Evolutionary conservation across 2,113 vertebrate genomes (phyloP), one percentile per base, ranked within the genome.

Genomic region (Hucho hucho): DNA sequence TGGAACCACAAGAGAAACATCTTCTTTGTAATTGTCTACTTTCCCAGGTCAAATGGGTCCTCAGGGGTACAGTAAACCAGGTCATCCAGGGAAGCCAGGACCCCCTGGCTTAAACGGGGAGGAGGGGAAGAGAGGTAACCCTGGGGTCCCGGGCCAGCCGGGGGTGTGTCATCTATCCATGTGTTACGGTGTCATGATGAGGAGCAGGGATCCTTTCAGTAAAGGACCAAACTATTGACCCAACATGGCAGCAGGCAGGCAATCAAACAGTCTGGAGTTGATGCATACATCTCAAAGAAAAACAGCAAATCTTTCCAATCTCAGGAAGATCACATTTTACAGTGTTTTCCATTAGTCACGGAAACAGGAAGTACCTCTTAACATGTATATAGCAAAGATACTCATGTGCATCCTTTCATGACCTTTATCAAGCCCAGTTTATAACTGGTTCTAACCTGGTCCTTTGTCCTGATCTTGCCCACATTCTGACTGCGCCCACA

Each of bases 191-290:
- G 91, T 93, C 63, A 93, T 96, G 88, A 94, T 96, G 75, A 92
- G 96, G 79, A 93, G 28, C 64, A 25, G 94, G 91, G 94, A 96
- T 90, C 92, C 95, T 61, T 98, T 96, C 86, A 95, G 95, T 90
- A 99, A 99, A 94, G 97, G 97, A 87, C 97, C 97, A 85, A 97
- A 95, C 90, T 98, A 98, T 94, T 99, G 94, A 92, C 46, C 59
- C n/a, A 76, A 58, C 20, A 49, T 66, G 81, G 68, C 70, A 65
- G 73, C 84, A 83, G 26, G 18, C 83, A 72, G 80, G 73, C 82
- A 59, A 72, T 7, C 79, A 85, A 86, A 83, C 84, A 75, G 88
- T 80, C 86, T 83, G 82, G 82, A 91, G 79, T 75, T 87, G 93
- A 94, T 94, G 90, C 89, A 93, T 93, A 88, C 4, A 14, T 4